Conservation (phyloP, 2,888 invertebrate genomes). For the Exephanes ischioxanthus region DNA sequence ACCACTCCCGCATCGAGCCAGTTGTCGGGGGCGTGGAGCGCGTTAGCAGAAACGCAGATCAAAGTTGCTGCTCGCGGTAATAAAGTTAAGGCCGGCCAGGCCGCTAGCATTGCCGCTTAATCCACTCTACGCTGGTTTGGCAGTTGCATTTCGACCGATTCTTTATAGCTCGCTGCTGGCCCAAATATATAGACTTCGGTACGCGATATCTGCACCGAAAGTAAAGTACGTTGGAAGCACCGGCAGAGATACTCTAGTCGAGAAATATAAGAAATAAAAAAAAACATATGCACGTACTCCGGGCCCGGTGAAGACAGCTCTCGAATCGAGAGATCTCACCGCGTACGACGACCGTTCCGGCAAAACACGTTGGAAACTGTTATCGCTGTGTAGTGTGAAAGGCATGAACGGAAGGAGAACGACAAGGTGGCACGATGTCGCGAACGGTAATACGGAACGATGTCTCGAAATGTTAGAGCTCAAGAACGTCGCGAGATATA, state of each 20-base stretch:
- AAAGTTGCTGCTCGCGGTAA: conserved; percentile 73
- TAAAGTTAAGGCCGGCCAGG: conserved; percentile 71
- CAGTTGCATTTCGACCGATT: conserved; percentile 35
- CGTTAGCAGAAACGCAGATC: conserved; percentile 74
- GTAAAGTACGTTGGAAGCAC: background rate
- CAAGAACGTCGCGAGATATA: conserved; percentile 7
- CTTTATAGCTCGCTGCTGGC: background rate
- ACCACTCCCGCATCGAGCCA: conserved; percentile 7
- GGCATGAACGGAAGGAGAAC: background rate
- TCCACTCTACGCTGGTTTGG: conserved; percentile 63
- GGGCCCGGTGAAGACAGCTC: background rate
- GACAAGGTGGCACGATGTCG: conserved; percentile 9
- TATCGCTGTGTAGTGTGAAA: background rate
- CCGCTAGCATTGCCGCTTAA: conserved; percentile 62
- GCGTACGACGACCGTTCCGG: background rate
- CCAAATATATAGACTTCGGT: background rate
- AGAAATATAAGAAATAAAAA: background rate
- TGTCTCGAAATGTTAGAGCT: conserved; percentile 29
- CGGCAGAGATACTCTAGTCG: background rate
- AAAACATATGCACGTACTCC: background rate
- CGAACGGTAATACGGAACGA: conserved; percentile 10
- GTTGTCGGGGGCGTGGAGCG: conserved; percentile 15
- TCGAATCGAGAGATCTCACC: background rate
- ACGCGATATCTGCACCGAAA: background rate
- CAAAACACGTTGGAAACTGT: background rate